These are phyloP conservation scores for Oophaga pumilio DNA, from an alignment of 2,113 vertebrate species.

Conservation along the genomic window DNA sequence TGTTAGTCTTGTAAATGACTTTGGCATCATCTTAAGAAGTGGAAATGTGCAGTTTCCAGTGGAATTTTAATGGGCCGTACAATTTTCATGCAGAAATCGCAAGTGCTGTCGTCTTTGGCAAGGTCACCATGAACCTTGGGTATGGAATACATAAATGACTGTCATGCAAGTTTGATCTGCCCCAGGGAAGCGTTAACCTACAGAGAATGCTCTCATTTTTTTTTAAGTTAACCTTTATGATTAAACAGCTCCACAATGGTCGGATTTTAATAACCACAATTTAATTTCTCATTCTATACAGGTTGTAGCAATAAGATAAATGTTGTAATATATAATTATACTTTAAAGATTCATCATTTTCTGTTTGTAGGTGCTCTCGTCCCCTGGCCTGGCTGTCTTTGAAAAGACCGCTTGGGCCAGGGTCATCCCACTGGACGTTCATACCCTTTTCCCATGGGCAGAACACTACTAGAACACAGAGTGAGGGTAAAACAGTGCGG, in stretches of 20 bases:
- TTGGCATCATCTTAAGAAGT: slow-evolving; percentile 48
- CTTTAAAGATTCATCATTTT: no score
- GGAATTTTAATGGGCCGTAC: slow-evolving; percentile 47
- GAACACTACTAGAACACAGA: no score
- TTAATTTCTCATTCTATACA: neutral
- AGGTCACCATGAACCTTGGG: slow-evolving; percentile 45
- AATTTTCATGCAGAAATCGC: slow-evolving; percentile 38
- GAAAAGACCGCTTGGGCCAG: no score
- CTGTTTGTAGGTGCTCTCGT: no score
- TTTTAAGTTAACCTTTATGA: slow-evolving; percentile 41
- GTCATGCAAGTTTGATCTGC: slow-evolving; percentile 52
- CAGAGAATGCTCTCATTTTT: slow-evolving; percentile 36
- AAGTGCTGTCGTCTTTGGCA: slow-evolving; percentile 40
- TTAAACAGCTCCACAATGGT: slow-evolving; percentile 20
- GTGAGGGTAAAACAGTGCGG: no score
- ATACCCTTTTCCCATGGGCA: no score
- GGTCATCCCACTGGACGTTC: no score
- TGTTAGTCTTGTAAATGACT: slow-evolving; percentile 40
- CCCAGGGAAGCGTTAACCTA: slow-evolving; percentile 46
- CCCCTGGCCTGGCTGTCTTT: no score
- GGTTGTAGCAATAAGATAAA: neutral
- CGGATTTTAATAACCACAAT: slow-evolving; percentile 21
- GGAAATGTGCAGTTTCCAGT: slow-evolving; percentile 38
- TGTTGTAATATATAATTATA: no score
- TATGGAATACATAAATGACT: slow-evolving; percentile 54